These are phyloP conservation scores for Carabus problematicus DNA, from an alignment of 2,888 invertebrate species.

Conservation along the genomic window DNA sequence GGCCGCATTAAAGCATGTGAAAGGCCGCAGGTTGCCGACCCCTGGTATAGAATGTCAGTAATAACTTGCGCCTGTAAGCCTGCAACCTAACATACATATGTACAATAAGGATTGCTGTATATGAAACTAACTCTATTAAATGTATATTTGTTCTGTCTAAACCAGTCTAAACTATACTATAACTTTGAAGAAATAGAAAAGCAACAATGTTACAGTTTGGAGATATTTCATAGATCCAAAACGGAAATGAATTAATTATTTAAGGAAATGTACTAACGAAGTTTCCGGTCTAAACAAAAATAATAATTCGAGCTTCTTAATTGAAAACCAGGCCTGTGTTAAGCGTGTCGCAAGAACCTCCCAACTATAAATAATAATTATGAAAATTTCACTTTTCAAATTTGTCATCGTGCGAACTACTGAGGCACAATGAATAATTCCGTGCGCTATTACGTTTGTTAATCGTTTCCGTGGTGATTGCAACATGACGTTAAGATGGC, in stretches of 20 bases:
- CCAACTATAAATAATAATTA: conserved; percentile 18
- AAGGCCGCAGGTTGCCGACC: too few species aligned
- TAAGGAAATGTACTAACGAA: conserved; percentile 19
- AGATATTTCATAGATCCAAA: conserved; percentile 8
- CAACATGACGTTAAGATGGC: neutral
- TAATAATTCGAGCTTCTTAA: conserved; percentile 8
- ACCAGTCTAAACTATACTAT: too few species aligned
- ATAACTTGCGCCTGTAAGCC: too few species aligned
- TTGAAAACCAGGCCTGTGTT: conserved; percentile 3
- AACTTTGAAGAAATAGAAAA: neutral
- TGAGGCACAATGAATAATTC: conserved; percentile 1
- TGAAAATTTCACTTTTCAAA: conserved; percentile 21
- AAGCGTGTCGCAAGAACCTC: conserved; percentile 2
- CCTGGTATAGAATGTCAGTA: too few species aligned
- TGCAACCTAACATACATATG: too few species aligned
- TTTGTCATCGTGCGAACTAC: conserved; percentile 17
- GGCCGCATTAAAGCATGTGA: too few species aligned
- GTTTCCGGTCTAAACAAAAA: neutral
- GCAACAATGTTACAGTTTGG: neutral
- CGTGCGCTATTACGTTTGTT: neutral
- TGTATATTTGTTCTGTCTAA: too few species aligned
- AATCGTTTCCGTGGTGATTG: conserved; percentile 5
- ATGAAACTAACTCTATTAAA: too few species aligned
- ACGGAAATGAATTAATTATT: conserved; percentile 18
- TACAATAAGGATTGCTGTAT: too few species aligned